These are phyloP conservation scores for Poeciliopsis presidionis DNA, from an alignment of 2,797 vertebrate species.

Conservation along the genomic window DNA sequence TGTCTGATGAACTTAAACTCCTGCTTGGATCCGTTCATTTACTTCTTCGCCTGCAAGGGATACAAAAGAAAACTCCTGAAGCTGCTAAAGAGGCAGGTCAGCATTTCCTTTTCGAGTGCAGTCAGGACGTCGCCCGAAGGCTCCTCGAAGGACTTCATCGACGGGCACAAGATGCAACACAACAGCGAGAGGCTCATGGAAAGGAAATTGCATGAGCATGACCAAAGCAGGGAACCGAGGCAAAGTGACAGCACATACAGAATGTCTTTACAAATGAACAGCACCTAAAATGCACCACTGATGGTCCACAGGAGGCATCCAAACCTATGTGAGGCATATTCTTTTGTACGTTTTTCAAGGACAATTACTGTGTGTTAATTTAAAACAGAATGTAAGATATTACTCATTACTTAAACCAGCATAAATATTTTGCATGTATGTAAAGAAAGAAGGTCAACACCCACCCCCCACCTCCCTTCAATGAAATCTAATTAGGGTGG, in stretches of 20 bases:
- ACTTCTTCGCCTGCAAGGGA: slow-evolving; percentile 98
- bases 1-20: slow-evolving; percentile 97
- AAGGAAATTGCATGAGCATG: slow-evolving; percentile 17
- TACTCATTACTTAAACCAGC: not conserved
- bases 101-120: slow-evolving; percentile 90
- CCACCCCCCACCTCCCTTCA: no score
- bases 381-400: not conserved
- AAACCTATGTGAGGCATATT: not conserved
- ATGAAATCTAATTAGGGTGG: not conserved
- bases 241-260: not conserved
- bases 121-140: slow-evolving; percentile 88
- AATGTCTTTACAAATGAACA: not conserved
- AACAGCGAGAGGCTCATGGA: slow-evolving; percentile 50
- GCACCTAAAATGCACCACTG: not conserved
- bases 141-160: slow-evolving; percentile 84
- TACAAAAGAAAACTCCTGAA: slow-evolving; percentile 94
- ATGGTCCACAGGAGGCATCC: slow-evolving; percentile 10
- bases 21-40: slow-evolving; percentile 95
- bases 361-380: not conserved
- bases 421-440: not conserved
- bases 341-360: not conserved
- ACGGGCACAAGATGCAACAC: slow-evolving; percentile 74
- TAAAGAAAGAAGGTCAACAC: not conserved
- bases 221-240: slow-evolving; percentile 1
- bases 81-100: slow-evolving; percentile 88